Percentiles rank a stretch among this genome's conserved stretches.
Evolutionary conservation across 2,113 vertebrate genomes (phyloP).

Genomic region (Bubo blakistoni): DNA sequence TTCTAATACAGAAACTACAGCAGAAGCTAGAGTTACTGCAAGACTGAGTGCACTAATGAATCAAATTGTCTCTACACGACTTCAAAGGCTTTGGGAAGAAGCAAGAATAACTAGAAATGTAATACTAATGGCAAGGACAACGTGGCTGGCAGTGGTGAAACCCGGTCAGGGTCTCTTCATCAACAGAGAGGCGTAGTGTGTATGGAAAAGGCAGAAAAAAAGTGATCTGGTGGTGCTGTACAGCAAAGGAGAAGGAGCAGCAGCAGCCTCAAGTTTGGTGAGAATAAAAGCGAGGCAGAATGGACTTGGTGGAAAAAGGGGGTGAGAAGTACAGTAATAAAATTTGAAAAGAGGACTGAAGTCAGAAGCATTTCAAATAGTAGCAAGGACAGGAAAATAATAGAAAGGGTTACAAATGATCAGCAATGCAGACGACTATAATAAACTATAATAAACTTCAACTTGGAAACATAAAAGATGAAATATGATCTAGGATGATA

Average conservation of each 20-base stretch:
- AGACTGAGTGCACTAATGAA: conserved; percentile 32
- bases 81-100: conserved; percentile 48
- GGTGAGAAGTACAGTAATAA: not conserved
- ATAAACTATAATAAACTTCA: conserved; percentile 19
- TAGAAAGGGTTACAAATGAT: not conserved
- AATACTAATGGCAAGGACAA: conserved; percentile 33
- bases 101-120: conserved; percentile 64
- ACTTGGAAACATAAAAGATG: conserved; percentile 19
- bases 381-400: not conserved
- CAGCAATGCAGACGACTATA: not conserved
- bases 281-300: not conserved
- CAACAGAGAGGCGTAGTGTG: accelerated
- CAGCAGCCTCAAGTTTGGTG: not conserved
- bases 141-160: not conserved
- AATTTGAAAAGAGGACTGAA: not conserved
- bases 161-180: not conserved
- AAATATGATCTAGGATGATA: conserved; percentile 9
- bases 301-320: not conserved
- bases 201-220: not conserved
- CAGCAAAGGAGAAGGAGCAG: not conserved
- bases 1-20: conserved; percentile 49
- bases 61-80: conserved; percentile 41
- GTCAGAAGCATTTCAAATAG: not conserved
- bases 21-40: conserved; percentile 56
- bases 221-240: not conserved